phyloP scores from a whole-genome alignment of 2,888 invertebrate species.

The Exocentrus adspersus region DNA sequence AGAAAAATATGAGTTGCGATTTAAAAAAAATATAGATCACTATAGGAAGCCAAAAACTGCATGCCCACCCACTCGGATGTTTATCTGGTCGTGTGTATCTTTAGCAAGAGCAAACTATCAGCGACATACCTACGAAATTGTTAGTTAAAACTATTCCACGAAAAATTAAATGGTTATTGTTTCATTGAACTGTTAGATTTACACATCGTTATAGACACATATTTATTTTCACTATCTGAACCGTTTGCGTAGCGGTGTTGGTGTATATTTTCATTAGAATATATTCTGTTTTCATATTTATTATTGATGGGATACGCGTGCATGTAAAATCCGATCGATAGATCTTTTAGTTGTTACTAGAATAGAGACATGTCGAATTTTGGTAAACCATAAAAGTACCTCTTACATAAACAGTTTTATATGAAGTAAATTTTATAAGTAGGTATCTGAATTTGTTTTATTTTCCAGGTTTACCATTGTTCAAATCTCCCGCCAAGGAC shows the following conservation, averaged over 20 bases:
- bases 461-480: slow-evolving; percentile 10
- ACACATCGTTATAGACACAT: not conserved
- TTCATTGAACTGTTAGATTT: not conserved
- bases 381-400: no score
- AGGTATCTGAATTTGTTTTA: no score
- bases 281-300: slow-evolving; percentile 3
- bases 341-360: not conserved
- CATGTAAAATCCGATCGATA: not conserved
- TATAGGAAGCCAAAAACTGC: no score
- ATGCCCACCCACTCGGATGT: no score
- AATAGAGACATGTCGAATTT: no score
- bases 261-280: not conserved
- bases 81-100: no score
- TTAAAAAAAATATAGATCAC: no score
- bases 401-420: no score
- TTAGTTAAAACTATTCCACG: not conserved
- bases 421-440: no score
- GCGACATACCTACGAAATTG: no score
- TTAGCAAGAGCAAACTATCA: no score
- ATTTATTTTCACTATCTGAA: not conserved
- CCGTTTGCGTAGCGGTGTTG: not conserved
- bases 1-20: no score
- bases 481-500: slow-evolving; percentile 2
- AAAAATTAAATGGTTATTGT: not conserved
- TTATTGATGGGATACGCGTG: not conserved